Percentiles rank a stretch among this genome's conserved stretches.
These are phyloP conservation scores for Peromyscus maniculatus DNA, from an alignment of 2,113 vertebrate genomes.

Conservation along the genomic window DNA sequence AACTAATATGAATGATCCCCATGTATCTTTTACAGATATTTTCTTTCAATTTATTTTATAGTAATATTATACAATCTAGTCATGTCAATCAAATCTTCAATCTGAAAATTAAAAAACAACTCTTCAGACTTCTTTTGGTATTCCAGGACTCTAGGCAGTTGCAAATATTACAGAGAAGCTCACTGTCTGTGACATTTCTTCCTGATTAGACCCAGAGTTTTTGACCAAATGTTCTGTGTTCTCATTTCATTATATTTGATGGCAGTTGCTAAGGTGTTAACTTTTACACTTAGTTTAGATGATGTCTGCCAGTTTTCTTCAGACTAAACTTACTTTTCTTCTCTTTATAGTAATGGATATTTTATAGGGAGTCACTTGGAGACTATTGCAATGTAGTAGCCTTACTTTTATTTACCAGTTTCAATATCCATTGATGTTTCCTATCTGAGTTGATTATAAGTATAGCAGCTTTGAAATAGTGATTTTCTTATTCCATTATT, in stretches of 20 bases:
- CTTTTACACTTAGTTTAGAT: background rate
- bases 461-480: background rate
- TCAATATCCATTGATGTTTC: conserved; percentile 22
- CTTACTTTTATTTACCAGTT: background rate
- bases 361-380: conserved; percentile 7
- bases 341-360: conserved; percentile 36
- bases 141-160: background rate
- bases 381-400: background rate
- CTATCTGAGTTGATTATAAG: conserved; percentile 54
- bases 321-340: background rate
- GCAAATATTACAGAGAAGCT: background rate
- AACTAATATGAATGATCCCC: background rate
- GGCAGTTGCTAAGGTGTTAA: background rate
- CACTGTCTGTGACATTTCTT: conserved; percentile 19
- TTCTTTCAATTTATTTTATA: background rate
- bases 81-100: background rate
- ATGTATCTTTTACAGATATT: background rate
- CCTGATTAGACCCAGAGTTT: background rate
- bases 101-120: background rate
- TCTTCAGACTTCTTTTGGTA: background rate
- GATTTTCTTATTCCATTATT: conserved; percentile 20
- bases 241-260: background rate
- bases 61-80: background rate
- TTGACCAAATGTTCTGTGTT: background rate
- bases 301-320: background rate